These are phyloP conservation scores for Phasianus colchicus DNA, from an alignment of 2,113 vertebrate genomes.

Conservation along the genomic window DNA sequence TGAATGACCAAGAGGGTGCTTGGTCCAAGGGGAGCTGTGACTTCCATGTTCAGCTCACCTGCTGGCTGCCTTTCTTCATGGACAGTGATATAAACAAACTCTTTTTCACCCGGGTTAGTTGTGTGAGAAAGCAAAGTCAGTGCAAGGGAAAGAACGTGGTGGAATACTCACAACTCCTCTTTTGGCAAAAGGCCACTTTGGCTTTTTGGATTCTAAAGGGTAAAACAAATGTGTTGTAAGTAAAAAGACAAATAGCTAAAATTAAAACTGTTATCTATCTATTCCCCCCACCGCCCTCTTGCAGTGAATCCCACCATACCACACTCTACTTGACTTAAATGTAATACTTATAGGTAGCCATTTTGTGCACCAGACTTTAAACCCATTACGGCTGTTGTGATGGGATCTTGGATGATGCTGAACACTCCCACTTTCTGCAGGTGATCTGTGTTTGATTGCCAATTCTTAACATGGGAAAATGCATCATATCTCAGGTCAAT, in stretches of 20 bases:
- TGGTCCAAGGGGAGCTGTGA: not conserved
- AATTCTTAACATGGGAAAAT: not conserved
- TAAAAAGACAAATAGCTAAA: not conserved
- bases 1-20: not conserved
- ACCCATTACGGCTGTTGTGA: not conserved
- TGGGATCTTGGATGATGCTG: not conserved
- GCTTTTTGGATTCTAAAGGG: constrained; percentile 87
- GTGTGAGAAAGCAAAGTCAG: not conserved
- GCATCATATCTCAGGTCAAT: not conserved
- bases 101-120: not conserved
- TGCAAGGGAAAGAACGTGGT: not conserved
- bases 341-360: not conserved
- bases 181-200: constrained; percentile 90
- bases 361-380: not conserved
- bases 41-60: not conserved
- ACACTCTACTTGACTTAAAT: not conserved
- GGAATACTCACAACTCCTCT: constrained; percentile 81
- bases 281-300: not conserved
- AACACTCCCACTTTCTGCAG: not conserved
- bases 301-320: not conserved
- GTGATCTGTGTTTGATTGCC: not conserved
- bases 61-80: not conserved
- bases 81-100: not conserved
- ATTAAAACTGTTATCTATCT: not conserved
- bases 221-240: constrained; percentile 39